These are phyloP conservation scores for Pseudococcus longispinus DNA, from an alignment of 2,888 invertebrate species.

Conservation along the genomic window DNA sequence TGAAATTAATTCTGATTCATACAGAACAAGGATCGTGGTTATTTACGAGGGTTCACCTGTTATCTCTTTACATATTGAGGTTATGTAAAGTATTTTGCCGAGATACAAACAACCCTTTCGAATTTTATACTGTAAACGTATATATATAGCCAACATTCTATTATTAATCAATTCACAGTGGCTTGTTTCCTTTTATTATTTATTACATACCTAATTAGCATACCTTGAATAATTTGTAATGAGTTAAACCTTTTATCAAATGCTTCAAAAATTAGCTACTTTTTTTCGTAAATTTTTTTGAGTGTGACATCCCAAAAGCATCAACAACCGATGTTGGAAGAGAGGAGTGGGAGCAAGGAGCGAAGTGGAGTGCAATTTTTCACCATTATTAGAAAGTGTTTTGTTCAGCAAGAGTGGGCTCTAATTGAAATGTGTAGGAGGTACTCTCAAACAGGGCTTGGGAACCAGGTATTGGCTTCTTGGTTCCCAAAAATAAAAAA, in stretches of 20 bases:
- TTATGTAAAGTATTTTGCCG: conserved; percentile 24
- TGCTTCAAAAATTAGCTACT: neutral
- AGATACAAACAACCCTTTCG: conserved; percentile 3
- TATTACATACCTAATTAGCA: conserved; percentile 4
- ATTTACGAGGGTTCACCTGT: conserved; percentile 34
- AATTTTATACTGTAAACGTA: neutral
- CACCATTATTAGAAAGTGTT: too few relatives aligned
- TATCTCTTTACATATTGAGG: conserved; percentile 34
- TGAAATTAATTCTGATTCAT: conserved; percentile 33
- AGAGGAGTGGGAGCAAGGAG: too few relatives aligned
- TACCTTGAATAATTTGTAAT: neutral
- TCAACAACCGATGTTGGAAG: too few relatives aligned
- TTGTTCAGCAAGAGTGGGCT: too few relatives aligned
- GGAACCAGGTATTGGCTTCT: too few relatives aligned
- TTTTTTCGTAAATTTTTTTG: neutral
- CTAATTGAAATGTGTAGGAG: too few relatives aligned
- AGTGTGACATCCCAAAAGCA: neutral
- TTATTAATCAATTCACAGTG: conserved; percentile 28
- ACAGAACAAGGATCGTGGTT: neutral
- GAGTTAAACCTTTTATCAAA: neutral
- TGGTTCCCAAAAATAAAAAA: too few relatives aligned
- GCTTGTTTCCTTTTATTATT: conserved; percentile 22
- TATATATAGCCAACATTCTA: conserved; percentile 1
- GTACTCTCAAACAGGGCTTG: too few relatives aligned
- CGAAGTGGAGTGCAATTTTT: too few relatives aligned